Percentiles rank a stretch among this genome's conserved stretches.
Evolutionary conservation across 2,113 vertebrate genomes (phyloP).

Genomic region (Xiphophorus maculatus): DNA sequence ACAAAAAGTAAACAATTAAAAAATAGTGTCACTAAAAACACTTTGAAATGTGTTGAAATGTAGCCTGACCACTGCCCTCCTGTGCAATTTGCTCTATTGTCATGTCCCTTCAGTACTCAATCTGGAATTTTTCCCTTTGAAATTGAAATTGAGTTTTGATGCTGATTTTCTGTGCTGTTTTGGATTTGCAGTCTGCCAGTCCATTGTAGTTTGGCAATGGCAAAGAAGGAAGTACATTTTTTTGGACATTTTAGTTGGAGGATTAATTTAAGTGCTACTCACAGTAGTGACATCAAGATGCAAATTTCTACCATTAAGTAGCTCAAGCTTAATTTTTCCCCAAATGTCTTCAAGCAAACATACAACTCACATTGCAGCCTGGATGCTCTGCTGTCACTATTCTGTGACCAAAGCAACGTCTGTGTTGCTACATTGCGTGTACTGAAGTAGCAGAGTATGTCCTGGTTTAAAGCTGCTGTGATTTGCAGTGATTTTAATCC

Average conservation of each 20-base stretch:
- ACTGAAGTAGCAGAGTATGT: not conserved
- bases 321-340: not conserved
- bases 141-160: not conserved
- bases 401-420: not conserved
- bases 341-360: not conserved
- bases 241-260: no score
- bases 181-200: no score
- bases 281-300: no score
- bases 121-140: no score
- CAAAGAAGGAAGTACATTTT: no score
- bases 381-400: not conserved
- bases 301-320: no score
- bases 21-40: conserved; percentile 29
- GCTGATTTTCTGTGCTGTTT: not conserved
- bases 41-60: conserved; percentile 20
- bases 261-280: no score
- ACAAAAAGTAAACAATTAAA: conserved; percentile 47
- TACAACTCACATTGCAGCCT: not conserved
- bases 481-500: not conserved
- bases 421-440: not conserved
- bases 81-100: no score
- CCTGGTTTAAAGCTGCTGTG: not conserved
- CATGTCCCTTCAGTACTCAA: no score
- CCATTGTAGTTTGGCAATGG: no score
- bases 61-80: no score